Percentiles rank a stretch among this genome's conserved stretches.
phyloP scores from a whole-genome alignment of 2,888 invertebrate genomes.

The Idaea straminata region DNA sequence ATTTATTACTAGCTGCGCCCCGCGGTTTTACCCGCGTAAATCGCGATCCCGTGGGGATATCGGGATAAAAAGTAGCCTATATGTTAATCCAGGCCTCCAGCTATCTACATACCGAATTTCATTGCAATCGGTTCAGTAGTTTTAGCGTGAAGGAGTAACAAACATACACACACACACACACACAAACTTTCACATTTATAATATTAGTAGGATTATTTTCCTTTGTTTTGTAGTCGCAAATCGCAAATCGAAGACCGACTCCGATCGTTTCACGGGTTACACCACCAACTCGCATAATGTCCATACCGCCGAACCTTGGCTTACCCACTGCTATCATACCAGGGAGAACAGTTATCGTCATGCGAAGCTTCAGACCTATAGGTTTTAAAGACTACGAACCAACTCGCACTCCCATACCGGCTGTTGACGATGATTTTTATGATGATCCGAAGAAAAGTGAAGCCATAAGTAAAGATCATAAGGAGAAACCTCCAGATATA shows the following conservation, averaged over 20 bases:
- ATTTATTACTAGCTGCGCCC: too few relatives aligned
- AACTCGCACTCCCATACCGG: background rate
- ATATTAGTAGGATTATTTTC: too few relatives aligned
- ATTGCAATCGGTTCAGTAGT: too few relatives aligned
- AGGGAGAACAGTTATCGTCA: conserved; percentile 43
- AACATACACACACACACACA: too few relatives aligned
- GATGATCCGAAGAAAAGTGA: background rate
- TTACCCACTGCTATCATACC: conserved; percentile 35
- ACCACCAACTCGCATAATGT: conserved; percentile 4
- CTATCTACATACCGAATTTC: too few relatives aligned
- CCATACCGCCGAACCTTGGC: conserved; percentile 33
- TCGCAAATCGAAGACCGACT: background rate
- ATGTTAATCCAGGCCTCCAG: too few relatives aligned
- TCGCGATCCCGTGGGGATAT: too few relatives aligned
- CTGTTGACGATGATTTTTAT: conserved; percentile 10
- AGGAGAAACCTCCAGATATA: conserved; percentile 22
- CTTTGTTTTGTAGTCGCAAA: background rate
- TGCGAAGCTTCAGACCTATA: conserved; percentile 42
- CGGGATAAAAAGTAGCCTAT: too few relatives aligned
- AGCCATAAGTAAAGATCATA: conserved; percentile 13
- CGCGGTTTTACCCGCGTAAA: too few relatives aligned
- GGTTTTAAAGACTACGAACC: background rate
- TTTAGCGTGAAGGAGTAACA: too few relatives aligned
- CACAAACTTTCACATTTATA: too few relatives aligned
- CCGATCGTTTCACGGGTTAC: background rate